Evolutionary conservation across 2,113 vertebrate species (phyloP), one percentile per base, ranked within the genome.

Genomic region (Hirundichthys speculiger): DNA sequence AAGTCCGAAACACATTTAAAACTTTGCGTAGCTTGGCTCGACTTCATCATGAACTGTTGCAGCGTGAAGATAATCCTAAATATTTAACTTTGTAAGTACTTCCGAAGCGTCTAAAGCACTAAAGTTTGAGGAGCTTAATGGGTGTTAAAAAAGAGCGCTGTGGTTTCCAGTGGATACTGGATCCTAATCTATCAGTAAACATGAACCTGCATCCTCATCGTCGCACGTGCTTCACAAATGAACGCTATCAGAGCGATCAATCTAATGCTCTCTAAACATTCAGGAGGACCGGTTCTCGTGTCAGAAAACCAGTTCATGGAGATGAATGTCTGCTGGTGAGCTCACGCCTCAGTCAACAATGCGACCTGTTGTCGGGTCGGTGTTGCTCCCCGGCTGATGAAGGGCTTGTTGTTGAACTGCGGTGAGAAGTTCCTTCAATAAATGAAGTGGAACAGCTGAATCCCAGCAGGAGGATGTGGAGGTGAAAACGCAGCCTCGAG

Each of bases 331-430:
- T 39, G 41, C 40, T 21, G 19, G 51, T 74, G 82, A 86, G 82
- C 69, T 83, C 72, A 81, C 38, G 72, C 79, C 86, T 88, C 42
- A 8, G 20, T 34, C 48, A 18, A 79, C 76, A 85, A 22, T 53
- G 42, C 22, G 34, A n/a, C 57, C 47, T 18, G 61, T 86, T 86
- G 84, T 84, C 48, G 19, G 1, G 11, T 49, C 21, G 13, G 40
- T 50, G 45, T 46, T 10, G 25, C 65, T 79, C 64, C 67, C 59
- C 69, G 14, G 42, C 58, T 63, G 61, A 80, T 73, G 73, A 73
- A 53, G 34, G 8, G 24, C 30, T 67, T 64, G 19, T 39, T 61
- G 55, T 73, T 69, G 10, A 48, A 46, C 22, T 40, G 60, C 9
- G 59, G 65, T 45, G 3, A 47, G 24, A 74, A 10, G 40, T 22